Evolutionary conservation across 2,888 invertebrate species (phyloP).

Genomic region (Pheosia tremula): DNA sequence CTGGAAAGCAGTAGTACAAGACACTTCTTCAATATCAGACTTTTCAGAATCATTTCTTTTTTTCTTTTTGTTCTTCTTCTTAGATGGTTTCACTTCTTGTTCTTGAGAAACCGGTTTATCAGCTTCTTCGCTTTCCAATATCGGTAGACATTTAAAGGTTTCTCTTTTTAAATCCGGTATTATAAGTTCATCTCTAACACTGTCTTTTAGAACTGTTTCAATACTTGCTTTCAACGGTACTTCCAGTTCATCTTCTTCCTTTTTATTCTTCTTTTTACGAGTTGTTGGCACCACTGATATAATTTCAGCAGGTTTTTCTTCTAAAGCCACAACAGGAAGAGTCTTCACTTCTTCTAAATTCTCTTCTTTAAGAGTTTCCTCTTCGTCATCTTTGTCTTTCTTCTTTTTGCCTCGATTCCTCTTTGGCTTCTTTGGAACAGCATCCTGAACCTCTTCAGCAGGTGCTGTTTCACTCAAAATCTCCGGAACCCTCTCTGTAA

Average conservation of each 20-base stretch:
- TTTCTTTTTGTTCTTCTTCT: slow-evolving; percentile 76
- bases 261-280: slow-evolving; percentile 74
- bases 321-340: slow-evolving; percentile 11
- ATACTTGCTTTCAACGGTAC: slow-evolving; percentile 4
- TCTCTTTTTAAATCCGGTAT: neutral
- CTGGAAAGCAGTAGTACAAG: slow-evolving; percentile 65
- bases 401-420: slow-evolving; percentile 76
- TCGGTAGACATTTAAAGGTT: neutral
- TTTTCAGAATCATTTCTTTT: slow-evolving; percentile 68
- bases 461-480: slow-evolving; percentile 43
- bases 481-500: slow-evolving; percentile 32
- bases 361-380: slow-evolving; percentile 22
- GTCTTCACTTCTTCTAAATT: slow-evolving; percentile 14
- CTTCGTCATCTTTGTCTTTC: slow-evolving; percentile 45
- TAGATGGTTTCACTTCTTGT: slow-evolving; percentile 46
- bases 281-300: slow-evolving; percentile 47
- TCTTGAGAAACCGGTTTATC: slow-evolving; percentile 21
- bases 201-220: slow-evolving; percentile 20
- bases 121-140: neutral
- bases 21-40: slow-evolving; percentile 62
- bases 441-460: slow-evolving; percentile 39
- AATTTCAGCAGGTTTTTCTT: slow-evolving; percentile 16
- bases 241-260: slow-evolving; percentile 46
- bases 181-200: slow-evolving; percentile 7
- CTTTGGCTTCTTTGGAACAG: slow-evolving; percentile 76